phyloP scores from a whole-genome alignment of 2,113 vertebrate genomes.

The Odobenus rosmarus region DNA sequence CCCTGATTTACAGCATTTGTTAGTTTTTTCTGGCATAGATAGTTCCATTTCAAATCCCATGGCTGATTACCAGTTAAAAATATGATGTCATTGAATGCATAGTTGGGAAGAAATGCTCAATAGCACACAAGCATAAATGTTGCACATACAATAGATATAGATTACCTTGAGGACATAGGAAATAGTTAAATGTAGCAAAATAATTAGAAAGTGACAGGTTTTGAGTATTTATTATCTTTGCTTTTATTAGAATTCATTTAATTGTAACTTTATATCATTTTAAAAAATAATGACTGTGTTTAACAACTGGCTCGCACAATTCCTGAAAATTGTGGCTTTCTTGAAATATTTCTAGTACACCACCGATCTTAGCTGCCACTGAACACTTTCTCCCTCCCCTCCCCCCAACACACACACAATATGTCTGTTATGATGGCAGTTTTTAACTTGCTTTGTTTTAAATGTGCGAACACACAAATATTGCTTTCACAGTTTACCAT shows the following conservation, averaged over 20 bases:
- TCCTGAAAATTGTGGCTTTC: neutral
- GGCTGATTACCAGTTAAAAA: neutral
- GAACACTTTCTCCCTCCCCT: neutral
- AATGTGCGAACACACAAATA: neutral
- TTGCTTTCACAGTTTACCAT: neutral
- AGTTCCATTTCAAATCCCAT: neutral
- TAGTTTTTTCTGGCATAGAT: neutral
- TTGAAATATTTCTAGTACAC: neutral
- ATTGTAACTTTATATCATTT: neutral
- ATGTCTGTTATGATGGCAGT: neutral
- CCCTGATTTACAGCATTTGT: neutral
- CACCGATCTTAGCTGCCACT: neutral
- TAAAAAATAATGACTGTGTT: neutral
- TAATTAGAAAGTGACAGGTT: neutral
- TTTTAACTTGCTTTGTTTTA: slow-evolving; percentile 26
- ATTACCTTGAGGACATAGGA: neutral
- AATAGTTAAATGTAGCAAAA: neutral
- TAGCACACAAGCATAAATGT: neutral
- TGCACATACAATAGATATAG: neutral
- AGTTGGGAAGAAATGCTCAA: neutral
- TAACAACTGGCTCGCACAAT: slow-evolving; percentile 17
- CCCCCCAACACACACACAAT: neutral
- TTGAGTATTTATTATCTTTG: slow-evolving; percentile 7
- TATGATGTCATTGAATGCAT: neutral
- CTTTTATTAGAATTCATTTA: neutral